Base-by-base conservation (phyloP, 2,888 invertebrate genomes). In the Agonopterix heracliana region DNA sequence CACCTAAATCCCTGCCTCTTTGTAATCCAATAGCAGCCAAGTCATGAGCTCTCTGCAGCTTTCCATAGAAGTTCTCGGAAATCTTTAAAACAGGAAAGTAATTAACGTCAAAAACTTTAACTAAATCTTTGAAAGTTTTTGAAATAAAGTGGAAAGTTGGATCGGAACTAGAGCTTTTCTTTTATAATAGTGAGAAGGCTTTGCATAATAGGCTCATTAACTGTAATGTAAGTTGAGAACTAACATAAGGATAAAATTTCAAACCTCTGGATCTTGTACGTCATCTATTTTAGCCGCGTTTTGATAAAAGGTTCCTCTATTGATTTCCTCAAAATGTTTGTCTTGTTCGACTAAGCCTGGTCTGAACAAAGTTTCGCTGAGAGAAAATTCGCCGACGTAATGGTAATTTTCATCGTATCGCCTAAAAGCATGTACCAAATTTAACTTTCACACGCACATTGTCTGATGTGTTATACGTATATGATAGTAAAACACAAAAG, bases 261-360 rank as follows among this genome's bases (percentile, higher is more conserved):
- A 10, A 66, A 81, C 82, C 60, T 81, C 79, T 7, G 81, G 79
- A 54, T 82, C 81, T 50, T 72, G 64, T 51, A 78, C 74, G 47
- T 81, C 78, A 13, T 83, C 81, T 40, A 76, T 61, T 55, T 71
- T 73, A 8, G 66, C 76, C 48, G 79, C 71, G n/a, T 67, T 60
- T 53, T 84, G 82, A 34, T 71, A 73, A 53, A 81, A 82, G 8
- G 68, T 72, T 4, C 82, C 83, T 7, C 81, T 71, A 52, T 74
- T 81, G 12, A 83, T 73, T 59, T 78, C 76, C 54, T 82, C 80
- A 10, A 81, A 73, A 50, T 72, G 73, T 41, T 63, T 65, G 42
- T 68, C 63, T 54, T 72, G 64, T 50, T 80, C 78, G 9, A 82
- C 63, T 34, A 81, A 53, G 38, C 68, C 74, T 56, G 74, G 74